Evolutionary conservation across 2,113 vertebrate species (phyloP).

Genomic region (Corvus moneduloides): DNA sequence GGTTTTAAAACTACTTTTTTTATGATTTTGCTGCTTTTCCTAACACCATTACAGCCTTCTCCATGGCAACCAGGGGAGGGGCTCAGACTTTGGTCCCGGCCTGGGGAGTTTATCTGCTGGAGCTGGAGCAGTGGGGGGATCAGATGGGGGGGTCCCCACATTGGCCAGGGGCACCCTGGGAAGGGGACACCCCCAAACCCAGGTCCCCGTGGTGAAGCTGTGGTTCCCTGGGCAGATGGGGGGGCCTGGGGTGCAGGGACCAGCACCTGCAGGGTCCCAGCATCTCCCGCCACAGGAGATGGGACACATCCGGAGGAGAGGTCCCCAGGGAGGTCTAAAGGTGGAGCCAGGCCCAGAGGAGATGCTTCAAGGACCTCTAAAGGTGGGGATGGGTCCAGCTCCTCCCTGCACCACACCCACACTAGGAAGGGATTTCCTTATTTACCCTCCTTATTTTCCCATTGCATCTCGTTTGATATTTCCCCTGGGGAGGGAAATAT

Average conservation of each 20-base stretch:
- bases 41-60: conserved; percentile 40
- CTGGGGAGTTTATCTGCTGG: neutral
- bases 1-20: neutral
- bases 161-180: fast-evolving
- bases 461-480: neutral
- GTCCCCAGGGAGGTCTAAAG: neutral
- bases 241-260: neutral
- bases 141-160: neutral
- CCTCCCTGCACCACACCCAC: neutral
- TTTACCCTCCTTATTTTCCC: neutral
- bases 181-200: fast-evolving
- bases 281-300: fast-evolving
- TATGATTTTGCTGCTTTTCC: conserved; percentile 16
- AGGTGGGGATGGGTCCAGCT: neutral
- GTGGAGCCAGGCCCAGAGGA: neutral
- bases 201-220: fast-evolving
- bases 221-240: fast-evolving
- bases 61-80: conserved; percentile 27
- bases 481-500: neutral
- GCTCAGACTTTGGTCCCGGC: conserved; percentile 44
- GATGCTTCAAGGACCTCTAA: neutral
- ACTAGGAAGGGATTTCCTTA: neutral
- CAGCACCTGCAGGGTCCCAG: fast-evolving
- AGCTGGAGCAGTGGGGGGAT: neutral
- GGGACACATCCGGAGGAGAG: fast-evolving